Evolutionary conservation across 92 coral and sea anemone genomes (phyloP), one percentile per base, ranked within the genome.

Genomic region (Palythoa caribaeorum): DNA sequence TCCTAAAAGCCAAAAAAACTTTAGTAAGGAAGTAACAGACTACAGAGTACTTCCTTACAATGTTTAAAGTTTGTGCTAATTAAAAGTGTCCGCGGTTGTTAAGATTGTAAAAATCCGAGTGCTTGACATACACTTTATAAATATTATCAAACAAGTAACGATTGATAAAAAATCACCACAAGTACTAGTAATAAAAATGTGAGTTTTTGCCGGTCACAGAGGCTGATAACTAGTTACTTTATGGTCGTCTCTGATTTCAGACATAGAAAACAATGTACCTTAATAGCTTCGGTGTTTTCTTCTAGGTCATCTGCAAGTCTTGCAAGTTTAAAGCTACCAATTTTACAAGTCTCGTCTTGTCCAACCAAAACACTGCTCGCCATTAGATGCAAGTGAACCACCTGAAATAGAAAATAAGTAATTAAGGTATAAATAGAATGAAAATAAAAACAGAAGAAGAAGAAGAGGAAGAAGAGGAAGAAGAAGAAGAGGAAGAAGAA

Each of bases 241-340:
- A 44, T 44, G 50, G 50, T 44, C 50, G 5, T 44, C 50, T 44
- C 50, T 44, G 4, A 44, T 44, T 44, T 44, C 6, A 59, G 66
- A 13, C 19, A 6, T 59, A 2, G 3, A 14, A n/a, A 50, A 15
- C 12, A 1, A 20, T 9, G 39, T 47, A 81, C 86, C 86, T 81
- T 81, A 20, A 81, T 47, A 1, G 21, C 17, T 9, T 68, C 73
- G 14, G 63, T 81, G 76, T 81, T 54, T 9, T 48, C 86, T 13
- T 81, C 62, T 28, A 21, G 75, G 3, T 68, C 76, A 53, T 81
- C 20, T 9, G 40, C 86, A 16, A 28, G 28, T 81, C 76, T 65
- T 63, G 86, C 86, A 21, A 81, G 86, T 20, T 81, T 28, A 44
- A 81, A 81, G 71, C 66, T 81, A 13, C 86, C 86, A 81, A 81